Conservation (phyloP, 2,888 invertebrate species). For the Augiades crinisus region DNA sequence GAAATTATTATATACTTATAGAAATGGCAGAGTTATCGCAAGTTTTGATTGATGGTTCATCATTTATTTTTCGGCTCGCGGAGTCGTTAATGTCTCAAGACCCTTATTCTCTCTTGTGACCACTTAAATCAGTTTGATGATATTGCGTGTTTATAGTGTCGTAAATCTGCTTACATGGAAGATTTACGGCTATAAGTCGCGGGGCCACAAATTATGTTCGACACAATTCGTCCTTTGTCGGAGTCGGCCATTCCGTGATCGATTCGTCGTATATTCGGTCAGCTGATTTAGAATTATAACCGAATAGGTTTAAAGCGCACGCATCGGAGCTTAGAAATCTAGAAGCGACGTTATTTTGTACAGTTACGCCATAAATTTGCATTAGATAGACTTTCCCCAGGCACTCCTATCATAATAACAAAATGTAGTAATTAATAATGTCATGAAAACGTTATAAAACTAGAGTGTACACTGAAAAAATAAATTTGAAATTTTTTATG, state of each 20-base stretch:
- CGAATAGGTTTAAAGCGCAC: neutral
- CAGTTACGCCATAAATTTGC: conserved; percentile 9
- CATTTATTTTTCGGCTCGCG: conserved; percentile 6
- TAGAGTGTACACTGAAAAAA: too few species aligned
- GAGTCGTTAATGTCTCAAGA: conserved; percentile 36
- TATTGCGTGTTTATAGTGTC: conserved; percentile 68
- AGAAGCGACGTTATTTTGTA: neutral
- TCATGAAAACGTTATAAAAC: too few species aligned
- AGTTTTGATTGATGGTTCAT: conserved; percentile 11
- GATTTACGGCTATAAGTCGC: conserved; percentile 66
- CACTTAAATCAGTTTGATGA: conserved; percentile 60
- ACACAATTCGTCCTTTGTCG: conserved; percentile 50
- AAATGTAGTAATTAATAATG: too few species aligned
- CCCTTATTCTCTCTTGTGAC: conserved; percentile 34
- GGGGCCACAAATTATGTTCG: conserved; percentile 56
- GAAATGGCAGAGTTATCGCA: neutral
- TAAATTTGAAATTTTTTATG: too few species aligned
- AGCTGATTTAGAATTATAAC: conserved; percentile 1
- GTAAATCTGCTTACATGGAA: conserved; percentile 63
- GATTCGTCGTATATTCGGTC: conserved; percentile 28
- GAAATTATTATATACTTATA: neutral
- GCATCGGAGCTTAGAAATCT: neutral
- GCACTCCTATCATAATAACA: too few species aligned
- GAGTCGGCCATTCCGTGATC: conserved; percentile 42
- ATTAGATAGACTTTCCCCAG: too few species aligned